Base-by-base conservation (phyloP, 1,140 invertebrate species). In the Acromyrmex heyeri region DNA sequence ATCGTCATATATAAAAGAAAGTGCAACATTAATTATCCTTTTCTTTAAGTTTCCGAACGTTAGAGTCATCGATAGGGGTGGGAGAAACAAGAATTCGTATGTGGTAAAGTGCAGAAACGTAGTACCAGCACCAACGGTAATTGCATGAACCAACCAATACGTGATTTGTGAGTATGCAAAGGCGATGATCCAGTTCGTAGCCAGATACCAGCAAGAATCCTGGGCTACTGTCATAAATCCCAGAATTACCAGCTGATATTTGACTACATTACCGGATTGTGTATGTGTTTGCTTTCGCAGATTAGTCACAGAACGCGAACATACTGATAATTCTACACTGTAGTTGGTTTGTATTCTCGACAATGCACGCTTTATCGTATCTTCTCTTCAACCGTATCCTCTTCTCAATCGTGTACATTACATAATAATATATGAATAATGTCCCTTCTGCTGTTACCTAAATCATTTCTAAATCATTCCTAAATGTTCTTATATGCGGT, bases 201-300 rank as follows among this genome's bases (percentile, higher is more conserved):
- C 94, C 95, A 95, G 95, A 98, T 98, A 98, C 97, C 97, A 98
- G 96, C 96, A 96, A 97, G 97, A 97, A 98, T 96, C 96, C 97
- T 97, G 97, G 96, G 96, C 88, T 93, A 93, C 93, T 93, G 93
- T 94, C 93, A 95, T 89, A 94, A 69, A 93, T 96, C 97, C 98
- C 98, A 98, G 98, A 98, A 98, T 98, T 99, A 98, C 98, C 97
- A 98, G 98, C 97, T 99, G 98, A 98, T 99, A 99, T 98, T 98
- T 97, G 96, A 97, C 96, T 96, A 96, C 96, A 93, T 92, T 95
- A 95, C 95, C 95, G 90, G 93, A 94, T 93, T 91, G 67, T 92
- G 77, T 92, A 93, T 92, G 93, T 92, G 88, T 88, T 86, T 92
- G 79, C 67, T 72, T 91, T 91, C 92, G 87, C 90, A 88, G 91